These are phyloP conservation scores for Drosophila rubida DNA, from an alignment of 2,888 invertebrate genomes.

Conservation along the genomic window DNA sequence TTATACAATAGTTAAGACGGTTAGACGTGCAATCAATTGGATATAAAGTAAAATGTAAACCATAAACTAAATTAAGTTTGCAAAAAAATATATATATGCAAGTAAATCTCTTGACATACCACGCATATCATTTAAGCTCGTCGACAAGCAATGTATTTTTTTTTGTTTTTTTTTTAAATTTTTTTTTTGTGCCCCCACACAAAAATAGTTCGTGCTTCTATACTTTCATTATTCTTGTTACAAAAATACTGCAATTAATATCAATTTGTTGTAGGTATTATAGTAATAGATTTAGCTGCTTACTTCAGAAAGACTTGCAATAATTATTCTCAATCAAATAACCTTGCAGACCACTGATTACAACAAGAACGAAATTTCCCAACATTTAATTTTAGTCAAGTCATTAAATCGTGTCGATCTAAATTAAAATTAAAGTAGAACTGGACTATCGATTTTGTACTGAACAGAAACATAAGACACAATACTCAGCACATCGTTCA, in stretches of 20 bases:
- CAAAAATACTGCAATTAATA: constrained; percentile 64
- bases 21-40: constrained; percentile 22
- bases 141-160: constrained; percentile 49
- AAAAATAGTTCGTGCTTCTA: constrained; percentile 12
- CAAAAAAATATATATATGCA: constrained; percentile 45
- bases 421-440: too few relatives aligned
- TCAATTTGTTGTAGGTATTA: constrained; percentile 37
- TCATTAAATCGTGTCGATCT: neutral
- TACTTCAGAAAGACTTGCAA: constrained; percentile 42
- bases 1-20: constrained; percentile 29
- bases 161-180: neutral
- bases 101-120: constrained; percentile 10
- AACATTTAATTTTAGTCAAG: neutral
- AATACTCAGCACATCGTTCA: neutral
- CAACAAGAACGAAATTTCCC: neutral
- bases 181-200: constrained; percentile 49
- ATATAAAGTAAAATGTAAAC: constrained; percentile 13
- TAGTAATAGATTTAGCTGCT: constrained; percentile 53
- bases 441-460: neutral
- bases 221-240: constrained; percentile 24
- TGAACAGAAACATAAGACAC: neutral
- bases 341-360: constrained; percentile 13
- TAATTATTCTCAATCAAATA: constrained; percentile 1
- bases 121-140: constrained; percentile 58
- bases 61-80: constrained; percentile 20